Evolutionary conservation across 2,888 invertebrate species (phyloP).

Genomic region (Leptinotarsa rubiginosa): DNA sequence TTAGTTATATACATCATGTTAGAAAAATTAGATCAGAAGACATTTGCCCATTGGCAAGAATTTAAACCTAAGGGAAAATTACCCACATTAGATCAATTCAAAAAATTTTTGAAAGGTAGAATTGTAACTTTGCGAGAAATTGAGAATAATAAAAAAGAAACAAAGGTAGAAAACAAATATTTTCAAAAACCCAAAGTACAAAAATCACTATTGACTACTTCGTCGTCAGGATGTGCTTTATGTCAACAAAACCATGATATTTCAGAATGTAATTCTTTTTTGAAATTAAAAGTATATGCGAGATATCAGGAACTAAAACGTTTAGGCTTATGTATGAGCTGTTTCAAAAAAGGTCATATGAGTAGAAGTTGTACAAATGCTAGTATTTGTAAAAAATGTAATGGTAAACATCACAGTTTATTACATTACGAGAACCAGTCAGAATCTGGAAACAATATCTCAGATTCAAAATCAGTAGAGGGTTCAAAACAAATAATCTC

Average conservation of each 20-base stretch:
- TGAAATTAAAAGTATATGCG: neutral
- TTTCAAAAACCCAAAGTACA: neutral
- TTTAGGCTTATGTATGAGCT: slow-evolving; percentile 11
- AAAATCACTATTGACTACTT: neutral
- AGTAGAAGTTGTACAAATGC: slow-evolving; percentile 12
- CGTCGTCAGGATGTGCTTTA: neutral
- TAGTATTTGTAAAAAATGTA: slow-evolving; percentile 16
- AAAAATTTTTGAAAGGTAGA: slow-evolving; percentile 18
- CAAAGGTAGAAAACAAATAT: slow-evolving; percentile 9
- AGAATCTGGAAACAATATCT: slow-evolving; percentile 91
- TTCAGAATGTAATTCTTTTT: neutral
- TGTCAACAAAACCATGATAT: neutral
- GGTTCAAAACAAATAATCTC: neutral
- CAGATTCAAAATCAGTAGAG: slow-evolving; percentile 77
- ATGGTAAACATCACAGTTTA: neutral
- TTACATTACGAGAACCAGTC: slow-evolving; percentile 64
- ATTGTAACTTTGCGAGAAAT: neutral
- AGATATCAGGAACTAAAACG: slow-evolving; percentile 3
- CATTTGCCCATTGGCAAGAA: slow-evolving; percentile 20
- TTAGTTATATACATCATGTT: slow-evolving; percentile 2
- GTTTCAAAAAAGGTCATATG: slow-evolving; percentile 5
- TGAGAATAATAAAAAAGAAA: neutral
- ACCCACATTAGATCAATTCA: slow-evolving; percentile 10
- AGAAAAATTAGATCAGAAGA: slow-evolving; percentile 7
- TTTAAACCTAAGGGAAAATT: slow-evolving; percentile 13